A percentile compares a stretch with the other conserved stretches of the same genome.
phyloP scores from a whole-genome alignment of 2,888 invertebrate species.

The Uropetala carovei region DNA sequence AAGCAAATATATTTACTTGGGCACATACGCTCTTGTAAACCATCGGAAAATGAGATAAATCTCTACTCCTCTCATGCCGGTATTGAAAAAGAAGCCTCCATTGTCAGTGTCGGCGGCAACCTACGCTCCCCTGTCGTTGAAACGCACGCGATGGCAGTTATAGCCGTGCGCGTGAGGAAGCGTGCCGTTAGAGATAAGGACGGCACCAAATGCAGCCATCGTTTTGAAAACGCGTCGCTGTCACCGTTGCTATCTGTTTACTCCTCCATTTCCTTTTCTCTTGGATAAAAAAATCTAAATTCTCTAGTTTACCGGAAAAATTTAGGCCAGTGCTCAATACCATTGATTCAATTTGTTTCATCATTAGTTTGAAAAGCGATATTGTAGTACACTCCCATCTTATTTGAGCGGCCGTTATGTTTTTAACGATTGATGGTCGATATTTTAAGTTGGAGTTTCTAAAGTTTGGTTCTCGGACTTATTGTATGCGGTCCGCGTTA shows the following conservation, averaged over 20 bases:
- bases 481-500: too few relatives aligned
- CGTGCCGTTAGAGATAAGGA: neutral
- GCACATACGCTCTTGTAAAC: too few relatives aligned
- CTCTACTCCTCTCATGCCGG: neutral
- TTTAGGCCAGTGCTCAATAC: neutral
- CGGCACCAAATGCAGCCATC: neutral
- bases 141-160: neutral
- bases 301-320: too few relatives aligned
- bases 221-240: neutral
- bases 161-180: neutral
- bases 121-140: neutral
- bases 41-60: neutral
- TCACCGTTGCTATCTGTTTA: neutral
- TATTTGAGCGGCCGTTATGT: too few relatives aligned
- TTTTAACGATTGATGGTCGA: too few relatives aligned
- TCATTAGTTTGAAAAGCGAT: too few relatives aligned
- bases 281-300: neutral
- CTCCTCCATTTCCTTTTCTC: neutral
- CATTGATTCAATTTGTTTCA: neutral
- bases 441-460: too few relatives aligned
- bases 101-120: neutral
- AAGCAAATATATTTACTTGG: too few relatives aligned
- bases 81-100: neutral
- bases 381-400: too few relatives aligned
- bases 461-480: too few relatives aligned